phyloP scores from a whole-genome alignment of 2,113 vertebrate genomes.

The Colinus virginianus region DNA sequence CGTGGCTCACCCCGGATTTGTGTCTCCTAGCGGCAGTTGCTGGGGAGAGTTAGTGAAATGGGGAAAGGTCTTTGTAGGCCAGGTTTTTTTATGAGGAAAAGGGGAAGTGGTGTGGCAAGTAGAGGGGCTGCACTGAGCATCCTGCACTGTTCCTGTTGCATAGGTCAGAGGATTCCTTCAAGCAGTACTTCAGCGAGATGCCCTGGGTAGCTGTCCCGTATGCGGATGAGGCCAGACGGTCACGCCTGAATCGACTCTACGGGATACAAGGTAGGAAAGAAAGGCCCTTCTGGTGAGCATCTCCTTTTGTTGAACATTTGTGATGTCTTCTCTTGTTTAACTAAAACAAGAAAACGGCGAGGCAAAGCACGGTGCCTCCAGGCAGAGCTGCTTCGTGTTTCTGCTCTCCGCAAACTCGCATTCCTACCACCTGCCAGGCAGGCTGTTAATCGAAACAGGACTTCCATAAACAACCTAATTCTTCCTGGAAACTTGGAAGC shows the following conservation, averaged over 20 bases:
- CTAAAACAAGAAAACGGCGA: conserved; percentile 20
- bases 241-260: conserved; percentile 94
- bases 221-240: conserved; percentile 89
- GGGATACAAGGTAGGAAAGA: conserved; percentile 92
- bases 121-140: neutral
- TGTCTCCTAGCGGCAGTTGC: neutral
- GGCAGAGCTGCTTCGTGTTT: conserved; percentile 24
- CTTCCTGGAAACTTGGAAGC: conserved; percentile 72
- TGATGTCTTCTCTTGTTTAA: conserved; percentile 41
- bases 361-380: conserved; percentile 34
- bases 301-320: neutral
- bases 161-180: conserved; percentile 98
- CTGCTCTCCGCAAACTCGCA: conserved; percentile 35
- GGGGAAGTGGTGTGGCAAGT: neutral
- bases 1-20: fast-evolving
- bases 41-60: neutral
- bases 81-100: neutral
- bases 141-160: neutral
- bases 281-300: fast-evolving
- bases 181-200: conserved; percentile 99
- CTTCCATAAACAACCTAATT: conserved; percentile 73
- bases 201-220: conserved; percentile 96
- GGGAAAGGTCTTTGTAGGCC: neutral
- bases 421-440: conserved; percentile 73
- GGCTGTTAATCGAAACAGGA: conserved; percentile 62